These are phyloP conservation scores for Addax nasomaculatus DNA, from an alignment of 2,113 vertebrate species.

Conservation along the genomic window DNA sequence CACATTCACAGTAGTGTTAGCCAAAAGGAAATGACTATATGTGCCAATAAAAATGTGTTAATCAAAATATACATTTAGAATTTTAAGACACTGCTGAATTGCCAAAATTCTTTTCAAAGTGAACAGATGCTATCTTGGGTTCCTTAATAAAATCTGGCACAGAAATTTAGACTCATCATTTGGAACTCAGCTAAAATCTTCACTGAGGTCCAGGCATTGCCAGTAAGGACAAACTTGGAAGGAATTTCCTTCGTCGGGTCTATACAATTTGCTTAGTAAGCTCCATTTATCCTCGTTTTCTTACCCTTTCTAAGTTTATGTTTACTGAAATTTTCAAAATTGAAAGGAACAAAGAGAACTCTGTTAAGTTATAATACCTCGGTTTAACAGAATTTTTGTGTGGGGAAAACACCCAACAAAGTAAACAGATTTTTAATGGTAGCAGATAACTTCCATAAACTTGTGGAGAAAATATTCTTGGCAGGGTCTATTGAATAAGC, in stretches of 20 bases:
- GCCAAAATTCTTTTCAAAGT: constrained; percentile 3
- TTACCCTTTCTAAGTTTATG: background rate
- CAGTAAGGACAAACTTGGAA: background rate
- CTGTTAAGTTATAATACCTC: background rate
- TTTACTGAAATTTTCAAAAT: constrained; percentile 9
- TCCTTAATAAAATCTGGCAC: background rate
- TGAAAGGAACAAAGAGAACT: background rate
- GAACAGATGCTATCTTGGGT: background rate
- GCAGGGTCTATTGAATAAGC: background rate
- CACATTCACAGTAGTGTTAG: constrained; percentile 55
- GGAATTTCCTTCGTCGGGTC: background rate
- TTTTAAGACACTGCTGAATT: background rate
- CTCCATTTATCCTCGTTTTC: background rate
- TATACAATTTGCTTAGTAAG: background rate
- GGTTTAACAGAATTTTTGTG: background rate
- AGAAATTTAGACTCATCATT: background rate
- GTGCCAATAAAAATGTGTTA: background rate
- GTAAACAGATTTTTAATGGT: background rate
- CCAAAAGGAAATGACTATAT: background rate
- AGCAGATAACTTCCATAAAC: background rate
- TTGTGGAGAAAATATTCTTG: background rate
- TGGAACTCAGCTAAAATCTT: background rate
- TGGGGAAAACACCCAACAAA: background rate
- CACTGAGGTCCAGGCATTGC: background rate
- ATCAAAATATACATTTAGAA: background rate